These are phyloP conservation scores for Cephalopachus bancanus DNA, from an alignment of 2,797 vertebrate genomes.

Conservation along the genomic window DNA sequence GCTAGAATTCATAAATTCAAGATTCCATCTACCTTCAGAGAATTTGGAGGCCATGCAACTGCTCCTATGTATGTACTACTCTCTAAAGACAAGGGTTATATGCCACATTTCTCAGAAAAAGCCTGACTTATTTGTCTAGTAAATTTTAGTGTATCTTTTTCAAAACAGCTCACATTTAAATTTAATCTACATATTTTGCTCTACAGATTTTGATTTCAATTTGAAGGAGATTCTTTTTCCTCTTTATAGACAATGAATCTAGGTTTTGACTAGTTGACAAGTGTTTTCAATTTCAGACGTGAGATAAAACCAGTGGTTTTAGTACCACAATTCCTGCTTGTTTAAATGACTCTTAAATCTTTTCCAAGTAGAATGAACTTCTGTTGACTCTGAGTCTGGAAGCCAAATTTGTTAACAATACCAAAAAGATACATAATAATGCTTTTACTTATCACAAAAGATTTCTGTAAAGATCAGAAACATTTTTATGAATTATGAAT, in stretches of 20 bases:
- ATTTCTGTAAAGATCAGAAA: background rate
- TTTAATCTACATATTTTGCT: background rate
- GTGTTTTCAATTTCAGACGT: slow-evolving; percentile 7
- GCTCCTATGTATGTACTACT: background rate
- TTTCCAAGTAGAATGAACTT: background rate
- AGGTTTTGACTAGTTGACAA: background rate
- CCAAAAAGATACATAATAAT: background rate
- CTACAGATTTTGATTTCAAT: background rate
- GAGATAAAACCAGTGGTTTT: background rate
- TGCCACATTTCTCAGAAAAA: background rate
- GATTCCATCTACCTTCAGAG: background rate
- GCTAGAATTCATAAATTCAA: background rate
- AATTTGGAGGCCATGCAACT: background rate
- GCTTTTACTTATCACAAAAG: background rate
- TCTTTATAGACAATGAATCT: background rate
- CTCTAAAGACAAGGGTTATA: background rate
- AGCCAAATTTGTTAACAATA: background rate
- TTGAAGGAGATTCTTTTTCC: background rate
- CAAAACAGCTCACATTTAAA: background rate
- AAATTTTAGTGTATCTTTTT: background rate
- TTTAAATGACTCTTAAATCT: background rate
- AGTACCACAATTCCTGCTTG: background rate
- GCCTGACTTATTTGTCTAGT: background rate
- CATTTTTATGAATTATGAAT: slow-evolving; percentile 24
- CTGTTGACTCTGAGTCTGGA: background rate